Evolutionary conservation across 1,140 invertebrate species (phyloP).

Genomic region (Sitophilus oryzae): DNA sequence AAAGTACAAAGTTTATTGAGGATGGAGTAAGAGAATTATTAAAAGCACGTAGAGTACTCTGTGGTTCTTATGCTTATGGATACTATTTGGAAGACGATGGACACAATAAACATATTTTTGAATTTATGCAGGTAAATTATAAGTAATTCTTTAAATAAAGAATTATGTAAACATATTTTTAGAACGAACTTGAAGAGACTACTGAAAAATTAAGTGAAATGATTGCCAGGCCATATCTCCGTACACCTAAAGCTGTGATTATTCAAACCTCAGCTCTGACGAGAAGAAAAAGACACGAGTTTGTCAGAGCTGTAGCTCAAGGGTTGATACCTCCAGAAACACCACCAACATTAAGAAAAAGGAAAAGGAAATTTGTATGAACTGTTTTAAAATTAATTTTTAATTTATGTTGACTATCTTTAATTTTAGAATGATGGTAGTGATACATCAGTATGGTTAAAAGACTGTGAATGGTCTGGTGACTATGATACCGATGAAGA

Average conservation of each 20-base stretch:
- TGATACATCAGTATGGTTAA: constrained; percentile 45
- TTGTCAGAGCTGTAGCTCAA: constrained; percentile 59
- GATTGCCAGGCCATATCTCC: constrained; percentile 59
- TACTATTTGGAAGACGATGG: constrained; percentile 62
- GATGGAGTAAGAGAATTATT: constrained; percentile 60
- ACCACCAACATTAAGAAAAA: constrained; percentile 50
- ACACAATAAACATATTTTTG: constrained; percentile 64
- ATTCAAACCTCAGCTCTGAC: constrained; percentile 55
- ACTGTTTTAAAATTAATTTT: neutral
- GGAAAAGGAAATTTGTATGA: constrained; percentile 45
- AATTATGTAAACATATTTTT: constrained; percentile 25
- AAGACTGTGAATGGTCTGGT: constrained; percentile 57
- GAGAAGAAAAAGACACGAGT: constrained; percentile 58
- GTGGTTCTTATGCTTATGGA: constrained; percentile 64
- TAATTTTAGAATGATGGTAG: constrained; percentile 35
- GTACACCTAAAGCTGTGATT: constrained; percentile 57
- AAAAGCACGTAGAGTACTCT: constrained; percentile 58
- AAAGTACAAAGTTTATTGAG: constrained; percentile 55
- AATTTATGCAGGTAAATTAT: constrained; percentile 60
- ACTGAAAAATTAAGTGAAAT: constrained; percentile 63
- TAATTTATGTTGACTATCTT: neutral
- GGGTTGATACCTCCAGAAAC: constrained; percentile 63
- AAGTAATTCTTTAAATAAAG: neutral
- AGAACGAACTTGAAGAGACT: constrained; percentile 64
- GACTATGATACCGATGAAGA: constrained; percentile 53